Base-by-base conservation (phyloP, 2,797 vertebrate species). In the Philypnodon macrostomus region DNA sequence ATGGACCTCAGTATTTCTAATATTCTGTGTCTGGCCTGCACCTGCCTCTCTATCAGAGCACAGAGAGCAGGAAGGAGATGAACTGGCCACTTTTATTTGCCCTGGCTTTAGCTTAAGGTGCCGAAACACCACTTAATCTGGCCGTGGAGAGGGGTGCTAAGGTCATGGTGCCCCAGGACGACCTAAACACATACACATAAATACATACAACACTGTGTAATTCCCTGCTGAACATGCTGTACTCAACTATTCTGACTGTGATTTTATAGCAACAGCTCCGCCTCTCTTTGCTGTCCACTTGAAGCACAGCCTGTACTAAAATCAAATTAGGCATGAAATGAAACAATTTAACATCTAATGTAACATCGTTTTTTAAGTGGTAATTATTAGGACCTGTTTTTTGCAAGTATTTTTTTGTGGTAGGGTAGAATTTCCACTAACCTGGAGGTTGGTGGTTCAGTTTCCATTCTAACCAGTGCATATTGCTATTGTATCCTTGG, bases 41-140 rank as follows among this genome's bases (percentile, higher is more conserved):
- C 51, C 44, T 58, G 53, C 47, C 39, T 57, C 57, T 35, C 21
- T 55, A 75, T 71, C 66, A 32, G 49, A 58, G 54, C 6, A 34
- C 56, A 64, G 44, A 41, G 45, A 62, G 58, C 56, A 65, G 50
- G 45, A 68, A 16, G 50, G 36, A 18, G 47, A 63, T 47, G 45
- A 49, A 60, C 38, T 62, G 53, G 46, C 47, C 39, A 64, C 57
- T 78, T 83, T 78, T 81, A 75, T 83, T 83, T 84, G 73, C 55
- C 63, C 31, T 57, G 70, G 63, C 47, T 61, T 79, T 65, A 54
- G 66, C 66, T 79, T 71, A 66, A 80, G 70, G 69, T 76, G 75
- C 59, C 31, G 58, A 68, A 83, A 77, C 71, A 75, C 63, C 74
- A 81, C 77, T 85, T 86, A 80, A 85, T 86, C 79, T 78, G 50